These are phyloP conservation scores for Nanger granti DNA, from an alignment of 2,113 vertebrate genomes.

Conservation along the genomic window DNA sequence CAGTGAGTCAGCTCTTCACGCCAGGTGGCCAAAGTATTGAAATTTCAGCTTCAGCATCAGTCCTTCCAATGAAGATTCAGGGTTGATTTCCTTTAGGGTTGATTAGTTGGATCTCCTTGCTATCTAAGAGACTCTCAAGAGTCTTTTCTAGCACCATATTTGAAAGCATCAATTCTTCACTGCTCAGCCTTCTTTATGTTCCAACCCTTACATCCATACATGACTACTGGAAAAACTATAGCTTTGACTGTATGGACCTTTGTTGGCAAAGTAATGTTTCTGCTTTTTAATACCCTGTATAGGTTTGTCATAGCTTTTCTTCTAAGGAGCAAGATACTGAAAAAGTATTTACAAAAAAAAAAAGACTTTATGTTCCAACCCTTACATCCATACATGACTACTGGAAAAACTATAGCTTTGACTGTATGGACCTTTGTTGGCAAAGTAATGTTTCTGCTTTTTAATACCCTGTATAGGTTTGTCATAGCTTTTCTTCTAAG, in stretches of 20 bases:
- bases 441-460: neutral
- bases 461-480: neutral
- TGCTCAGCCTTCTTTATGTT: neutral
- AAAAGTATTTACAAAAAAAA: neutral
- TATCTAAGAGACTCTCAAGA: neutral
- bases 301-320: neutral
- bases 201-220: neutral
- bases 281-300: neutral
- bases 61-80: neutral
- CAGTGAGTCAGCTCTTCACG: neutral
- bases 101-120: neutral
- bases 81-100: neutral
- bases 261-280: neutral
- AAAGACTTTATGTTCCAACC: neutral
- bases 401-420: neutral
- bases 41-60: neutral
- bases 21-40: neutral
- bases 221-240: neutral
- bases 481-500: neutral
- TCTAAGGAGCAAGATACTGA: neutral
- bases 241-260: neutral
- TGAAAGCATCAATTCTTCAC: fast-evolving
- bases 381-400: neutral
- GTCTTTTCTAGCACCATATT: neutral
- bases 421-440: neutral